Conservation (phyloP, 1,140 invertebrate species). For the Agrilus planipennis region DNA sequence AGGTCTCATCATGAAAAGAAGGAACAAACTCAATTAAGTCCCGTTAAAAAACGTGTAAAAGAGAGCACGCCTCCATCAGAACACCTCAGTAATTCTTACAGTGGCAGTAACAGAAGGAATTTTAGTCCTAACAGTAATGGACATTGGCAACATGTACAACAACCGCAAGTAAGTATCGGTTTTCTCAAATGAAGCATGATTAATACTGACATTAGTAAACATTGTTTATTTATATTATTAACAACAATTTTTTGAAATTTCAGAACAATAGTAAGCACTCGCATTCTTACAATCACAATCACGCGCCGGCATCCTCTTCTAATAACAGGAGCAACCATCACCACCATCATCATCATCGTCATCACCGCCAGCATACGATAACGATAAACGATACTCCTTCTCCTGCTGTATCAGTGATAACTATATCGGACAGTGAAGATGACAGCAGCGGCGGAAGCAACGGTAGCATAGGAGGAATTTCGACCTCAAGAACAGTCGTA, state of each 20-base stretch:
- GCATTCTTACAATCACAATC: slow-evolving; percentile 22
- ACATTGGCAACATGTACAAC: slow-evolving; percentile 32
- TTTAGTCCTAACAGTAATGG: slow-evolving; percentile 31
- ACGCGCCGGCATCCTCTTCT: no score
- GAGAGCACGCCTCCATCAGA: slow-evolving; percentile 80
- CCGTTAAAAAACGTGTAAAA: slow-evolving; percentile 96
- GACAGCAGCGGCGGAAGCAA: slow-evolving; percentile 44
- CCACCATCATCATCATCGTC: slow-evolving; percentile 35
- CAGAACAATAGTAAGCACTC: slow-evolving; percentile 11
- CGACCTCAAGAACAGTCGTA: not conserved
- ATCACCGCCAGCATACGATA: slow-evolving; percentile 50
- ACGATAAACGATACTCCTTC: slow-evolving; percentile 87
- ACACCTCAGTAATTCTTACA: slow-evolving; percentile 23
- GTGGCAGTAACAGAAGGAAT: slow-evolving; percentile 29
- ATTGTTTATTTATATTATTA: not conserved
- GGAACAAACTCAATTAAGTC: slow-evolving; percentile 83
- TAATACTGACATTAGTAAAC: no score
- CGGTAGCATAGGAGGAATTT: not conserved
- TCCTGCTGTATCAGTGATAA: slow-evolving; percentile 89
- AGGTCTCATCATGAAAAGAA: slow-evolving; percentile 60
- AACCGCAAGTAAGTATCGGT: slow-evolving; percentile 19
- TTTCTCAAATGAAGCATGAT: no score
- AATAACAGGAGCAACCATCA: slow-evolving; percentile 40
- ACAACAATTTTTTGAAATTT: not conserved
- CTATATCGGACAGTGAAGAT: slow-evolving; percentile 93